These are phyloP conservation scores for Xenus cinereus DNA, from an alignment of 2,113 vertebrate genomes.

Conservation along the genomic window DNA sequence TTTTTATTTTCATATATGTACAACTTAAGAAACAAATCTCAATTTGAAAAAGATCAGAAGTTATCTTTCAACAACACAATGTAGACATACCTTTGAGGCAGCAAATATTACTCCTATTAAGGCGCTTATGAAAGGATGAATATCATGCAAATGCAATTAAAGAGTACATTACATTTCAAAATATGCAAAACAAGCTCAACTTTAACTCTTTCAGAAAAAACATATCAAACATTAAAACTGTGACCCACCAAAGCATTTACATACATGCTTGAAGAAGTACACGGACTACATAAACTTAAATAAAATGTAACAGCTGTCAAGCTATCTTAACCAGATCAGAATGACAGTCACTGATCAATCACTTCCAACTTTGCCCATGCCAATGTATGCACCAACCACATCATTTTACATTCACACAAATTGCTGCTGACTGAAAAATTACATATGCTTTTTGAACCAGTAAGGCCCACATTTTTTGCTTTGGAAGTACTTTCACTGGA, in stretches of 20 bases:
- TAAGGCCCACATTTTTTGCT: neutral
- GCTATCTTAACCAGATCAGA: neutral
- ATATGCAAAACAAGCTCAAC: conserved; percentile 10
- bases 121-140: conserved; percentile 6
- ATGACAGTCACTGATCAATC: neutral
- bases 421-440: neutral
- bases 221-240: neutral
- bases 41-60: neutral
- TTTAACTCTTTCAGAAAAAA: neutral
- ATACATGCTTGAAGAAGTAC: conserved; percentile 1
- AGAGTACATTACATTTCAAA: conserved; percentile 24
- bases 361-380: neutral
- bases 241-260: neutral
- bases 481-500: neutral
- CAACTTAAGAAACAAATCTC: conserved; percentile 32
- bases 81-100: neutral
- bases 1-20: conserved; percentile 36
- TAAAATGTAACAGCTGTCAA: neutral
- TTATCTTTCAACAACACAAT: neutral
- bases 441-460: neutral
- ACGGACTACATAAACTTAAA: neutral
- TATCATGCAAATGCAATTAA: conserved; percentile 29
- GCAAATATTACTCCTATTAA: conserved; percentile 32
- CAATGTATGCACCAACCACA: neutral
- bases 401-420: neutral